Evolutionary conservation across 2,888 invertebrate species (phyloP).

Genomic region (Argyresthia goedartella): DNA sequence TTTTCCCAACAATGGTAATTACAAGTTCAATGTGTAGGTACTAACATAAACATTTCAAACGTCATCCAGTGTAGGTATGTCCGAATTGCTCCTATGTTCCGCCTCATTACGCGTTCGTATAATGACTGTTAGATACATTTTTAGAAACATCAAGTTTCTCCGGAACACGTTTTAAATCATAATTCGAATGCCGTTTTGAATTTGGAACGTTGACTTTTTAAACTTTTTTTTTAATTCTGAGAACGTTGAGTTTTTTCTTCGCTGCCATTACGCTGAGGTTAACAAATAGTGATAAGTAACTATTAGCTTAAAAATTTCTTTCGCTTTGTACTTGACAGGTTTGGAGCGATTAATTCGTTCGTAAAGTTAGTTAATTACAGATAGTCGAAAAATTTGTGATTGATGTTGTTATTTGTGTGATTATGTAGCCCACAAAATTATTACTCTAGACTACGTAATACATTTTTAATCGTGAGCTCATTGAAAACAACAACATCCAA

Average conservation of each 20-base stretch:
- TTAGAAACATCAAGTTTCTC: conserved; percentile 67
- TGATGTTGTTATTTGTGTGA: background rate
- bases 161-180: conserved; percentile 71
- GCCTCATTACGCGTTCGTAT: conserved; percentile 63
- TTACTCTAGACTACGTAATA: background rate
- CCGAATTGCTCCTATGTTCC: conserved; percentile 32
- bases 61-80: conserved; percentile 12
- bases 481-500: too few relatives aligned
- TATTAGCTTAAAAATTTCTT: conserved; percentile 25
- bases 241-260: conserved; percentile 2
- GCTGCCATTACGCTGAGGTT: conserved; percentile 14
- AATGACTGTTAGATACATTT: conserved; percentile 64
- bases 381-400: background rate
- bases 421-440: background rate
- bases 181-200: conserved; percentile 64
- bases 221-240: background rate
- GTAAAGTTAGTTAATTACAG: conserved; percentile 26
- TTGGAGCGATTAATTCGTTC: conserved; percentile 24
- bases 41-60: too few relatives aligned
- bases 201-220: conserved; percentile 62
- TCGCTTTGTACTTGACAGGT: conserved; percentile 18
- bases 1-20: too few relatives aligned
- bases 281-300: conserved; percentile 16
- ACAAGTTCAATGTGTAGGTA: too few relatives aligned
- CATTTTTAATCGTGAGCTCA: too few relatives aligned